phyloP scores from a whole-genome alignment of 2,888 invertebrate genomes.

The Lithophane ornitopus region DNA sequence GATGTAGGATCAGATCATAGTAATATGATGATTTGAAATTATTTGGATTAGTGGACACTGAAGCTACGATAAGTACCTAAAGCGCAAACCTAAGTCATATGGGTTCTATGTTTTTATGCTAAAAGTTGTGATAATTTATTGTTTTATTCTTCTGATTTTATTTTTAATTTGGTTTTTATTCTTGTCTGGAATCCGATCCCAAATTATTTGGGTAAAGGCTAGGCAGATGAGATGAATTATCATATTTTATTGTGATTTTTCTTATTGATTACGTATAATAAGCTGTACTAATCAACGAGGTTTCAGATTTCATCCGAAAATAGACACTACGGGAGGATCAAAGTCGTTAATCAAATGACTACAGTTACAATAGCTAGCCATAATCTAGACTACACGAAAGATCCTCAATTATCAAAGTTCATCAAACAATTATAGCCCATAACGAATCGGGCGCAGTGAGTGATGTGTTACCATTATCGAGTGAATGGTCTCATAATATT shows the following conservation, averaged over 20 bases:
- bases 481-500: conserved; percentile 57
- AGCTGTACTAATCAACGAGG: background rate
- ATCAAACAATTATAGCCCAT: conserved; percentile 23
- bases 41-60: background rate
- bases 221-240: no score
- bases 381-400: background rate
- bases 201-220: no score
- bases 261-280: no score
- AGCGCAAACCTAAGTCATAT: background rate
- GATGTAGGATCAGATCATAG: background rate
- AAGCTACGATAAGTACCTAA: background rate
- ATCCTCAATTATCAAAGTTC: conserved; percentile 14
- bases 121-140: no score
- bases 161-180: no score
- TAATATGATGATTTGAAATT: background rate
- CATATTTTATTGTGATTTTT: no score
- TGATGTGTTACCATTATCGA: conserved; percentile 32
- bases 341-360: background rate
- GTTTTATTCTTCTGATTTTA: no score
- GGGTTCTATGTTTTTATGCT: background rate
- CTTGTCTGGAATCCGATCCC: no score
- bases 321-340: background rate
- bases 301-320: background rate
- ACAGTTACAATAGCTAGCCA: conserved; percentile 20
- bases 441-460: conserved; percentile 30